These are phyloP conservation scores for Rhyacophila evoluta DNA, from an alignment of 2,888 invertebrate genomes.

Conservation along the genomic window DNA sequence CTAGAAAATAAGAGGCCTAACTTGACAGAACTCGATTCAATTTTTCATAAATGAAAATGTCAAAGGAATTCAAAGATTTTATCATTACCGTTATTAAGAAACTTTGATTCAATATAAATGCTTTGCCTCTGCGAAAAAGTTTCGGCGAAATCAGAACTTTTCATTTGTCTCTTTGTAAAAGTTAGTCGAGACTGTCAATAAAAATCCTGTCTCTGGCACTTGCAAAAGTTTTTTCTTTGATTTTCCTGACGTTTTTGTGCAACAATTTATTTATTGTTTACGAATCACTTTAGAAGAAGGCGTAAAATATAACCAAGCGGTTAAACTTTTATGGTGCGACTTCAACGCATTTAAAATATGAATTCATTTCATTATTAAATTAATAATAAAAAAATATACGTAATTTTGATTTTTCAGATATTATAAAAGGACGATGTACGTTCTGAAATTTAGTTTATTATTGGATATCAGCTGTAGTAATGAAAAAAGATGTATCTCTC, in stretches of 20 bases:
- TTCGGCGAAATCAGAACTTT: conserved; percentile 39
- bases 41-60: neutral
- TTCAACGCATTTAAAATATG: too few species aligned
- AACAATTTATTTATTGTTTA: neutral
- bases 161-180: conserved; percentile 42
- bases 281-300: neutral
- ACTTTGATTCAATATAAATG: conserved; percentile 19
- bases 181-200: conserved; percentile 37
- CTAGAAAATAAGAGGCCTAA: neutral
- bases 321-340: too few species aligned
- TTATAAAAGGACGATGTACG: too few species aligned
- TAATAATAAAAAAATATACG: too few species aligned
- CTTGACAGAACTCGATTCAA: neutral
- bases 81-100: conserved; percentile 38
- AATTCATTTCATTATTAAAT: too few species aligned
- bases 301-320: too few species aligned
- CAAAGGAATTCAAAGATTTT: conserved; percentile 17
- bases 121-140: neutral
- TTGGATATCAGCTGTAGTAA: too few species aligned
- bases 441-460: too few species aligned
- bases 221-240: neutral
- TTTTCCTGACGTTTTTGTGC: neutral
- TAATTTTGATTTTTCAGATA: too few species aligned
- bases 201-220: neutral
- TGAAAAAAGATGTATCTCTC: too few species aligned